Evolutionary conservation across 2,797 vertebrate genomes (phyloP), one percentile per base, ranked within the genome.

Genomic region (Distichodus sexfasciatus): DNA sequence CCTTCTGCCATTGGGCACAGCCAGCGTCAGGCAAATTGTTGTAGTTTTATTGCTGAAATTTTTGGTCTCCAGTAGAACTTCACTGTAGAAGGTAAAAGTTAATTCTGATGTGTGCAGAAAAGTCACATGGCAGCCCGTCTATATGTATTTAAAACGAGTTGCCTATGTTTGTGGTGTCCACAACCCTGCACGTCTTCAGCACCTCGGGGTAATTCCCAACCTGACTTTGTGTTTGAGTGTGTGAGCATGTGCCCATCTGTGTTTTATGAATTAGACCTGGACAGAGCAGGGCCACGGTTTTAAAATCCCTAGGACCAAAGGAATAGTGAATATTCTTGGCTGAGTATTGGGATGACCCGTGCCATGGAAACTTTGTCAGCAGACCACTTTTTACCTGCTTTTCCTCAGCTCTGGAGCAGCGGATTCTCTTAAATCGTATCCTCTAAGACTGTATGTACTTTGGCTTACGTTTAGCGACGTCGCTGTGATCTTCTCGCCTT

Each of bases 321-420:
- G 24, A 69, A 54, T 70, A 51, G n/a, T 4, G 50, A 60, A 36
- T 51, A 44, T 71, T 69, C 63, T 62, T 55, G 54, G 2, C 4
- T 33, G 23, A 47, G 66, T 47, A 29, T 69, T 15, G 2, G 29
- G 53, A 46, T 41, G 14, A 47, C 38, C 1, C 35, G 41, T 53
- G 50, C 61, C 19, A 60, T 77, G 67, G 67, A 64, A 24, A 74
- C 23, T 5, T 12, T 44, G 59, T 63, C 77, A 81, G 74, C 77
- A 76, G 26, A 29, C 38, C 41, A 26, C 73, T 24, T 43, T 72
- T 55, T 44, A 53, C 54, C 29, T 62, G 17, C 41, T 67, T 74
- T 33, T 70, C 29, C 31, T 72, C 43, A 9, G 44, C 8, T 76
- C 62, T 46, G 57, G 35, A 35, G 19, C 53, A 6, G 51, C 43